Evolutionary conservation across 2,797 vertebrate genomes (phyloP).

Genomic region (Xenopus petersii): DNA sequence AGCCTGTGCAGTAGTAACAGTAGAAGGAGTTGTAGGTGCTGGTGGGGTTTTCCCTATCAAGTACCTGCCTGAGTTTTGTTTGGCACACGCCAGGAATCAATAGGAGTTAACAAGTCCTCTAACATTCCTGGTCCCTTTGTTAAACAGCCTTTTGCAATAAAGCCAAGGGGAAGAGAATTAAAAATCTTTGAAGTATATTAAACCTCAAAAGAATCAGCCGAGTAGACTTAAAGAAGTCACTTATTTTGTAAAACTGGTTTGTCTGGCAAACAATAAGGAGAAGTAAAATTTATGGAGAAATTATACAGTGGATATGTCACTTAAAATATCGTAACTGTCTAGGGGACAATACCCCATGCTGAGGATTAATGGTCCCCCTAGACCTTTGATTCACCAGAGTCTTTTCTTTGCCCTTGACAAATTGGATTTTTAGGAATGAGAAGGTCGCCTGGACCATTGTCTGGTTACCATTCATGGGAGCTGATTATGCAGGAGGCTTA

Average conservation of each 20-base stretch:
- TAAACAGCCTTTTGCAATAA: slow-evolving; percentile 80
- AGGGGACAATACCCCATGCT: slow-evolving; percentile 96
- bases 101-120: slow-evolving; percentile 99
- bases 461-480: slow-evolving; percentile 87
- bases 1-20: no score
- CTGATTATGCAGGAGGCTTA: slow-evolving; percentile 92
- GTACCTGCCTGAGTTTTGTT: slow-evolving; percentile 97
- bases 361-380: slow-evolving; percentile 98
- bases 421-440: slow-evolving; percentile 99
- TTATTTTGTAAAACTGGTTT: slow-evolving; percentile 91
- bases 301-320: slow-evolving; percentile 99
- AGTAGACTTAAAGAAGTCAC: slow-evolving; percentile 97
- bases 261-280: slow-evolving; percentile 85
- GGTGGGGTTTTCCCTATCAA: slow-evolving; percentile 85
- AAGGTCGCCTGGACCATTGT: slow-evolving; percentile 98
- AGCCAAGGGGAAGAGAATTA: slow-evolving; percentile 80
- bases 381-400: slow-evolving; percentile 94
- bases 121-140: slow-evolving; percentile 95
- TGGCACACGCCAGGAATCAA: slow-evolving; percentile 99
- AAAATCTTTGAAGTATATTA: slow-evolving; percentile 95
- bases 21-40: not conserved
- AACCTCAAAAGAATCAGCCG: slow-evolving; percentile 89
- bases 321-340: slow-evolving; percentile 99
- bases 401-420: slow-evolving; percentile 99
- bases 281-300: slow-evolving; percentile 98